These are phyloP conservation scores for Reinhardtius hippoglossoides DNA, from an alignment of 2,113 vertebrate genomes.

Conservation along the genomic window DNA sequence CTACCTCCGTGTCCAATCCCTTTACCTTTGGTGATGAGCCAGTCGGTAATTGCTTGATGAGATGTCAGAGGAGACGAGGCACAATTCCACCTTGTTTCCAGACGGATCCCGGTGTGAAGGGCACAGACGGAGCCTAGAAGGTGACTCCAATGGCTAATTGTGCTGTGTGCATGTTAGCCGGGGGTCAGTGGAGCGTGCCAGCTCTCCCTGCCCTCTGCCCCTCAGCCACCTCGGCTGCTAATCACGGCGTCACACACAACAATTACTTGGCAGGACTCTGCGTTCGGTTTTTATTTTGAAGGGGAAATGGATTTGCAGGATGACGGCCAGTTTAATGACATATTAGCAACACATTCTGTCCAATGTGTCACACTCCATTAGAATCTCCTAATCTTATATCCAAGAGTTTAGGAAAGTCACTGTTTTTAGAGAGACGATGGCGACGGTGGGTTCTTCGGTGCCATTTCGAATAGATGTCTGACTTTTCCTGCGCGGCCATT, in stretches of 20 bases:
- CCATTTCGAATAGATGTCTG: slow-evolving; percentile 73
- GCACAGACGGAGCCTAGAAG: slow-evolving; percentile 68
- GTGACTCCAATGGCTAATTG: slow-evolving; percentile 78
- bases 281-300: slow-evolving; percentile 27
- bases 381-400: too few relatives aligned
- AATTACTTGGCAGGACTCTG: slow-evolving; percentile 57
- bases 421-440: background rate
- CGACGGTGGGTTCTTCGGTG: slow-evolving; percentile 27
- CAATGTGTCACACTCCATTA: too few relatives aligned
- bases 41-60: slow-evolving; percentile 75
- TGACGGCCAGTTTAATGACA: slow-evolving; percentile 16
- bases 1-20: slow-evolving; percentile 59
- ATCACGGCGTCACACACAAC: slow-evolving; percentile 65
- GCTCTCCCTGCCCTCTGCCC: slow-evolving; percentile 64
- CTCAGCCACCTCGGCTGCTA: slow-evolving; percentile 33
- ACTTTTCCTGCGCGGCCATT: slow-evolving; percentile 67
- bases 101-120: slow-evolving; percentile 79
- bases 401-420: too few relatives aligned
- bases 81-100: slow-evolving; percentile 69
- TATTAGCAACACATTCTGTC: background rate
- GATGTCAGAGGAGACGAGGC: slow-evolving; percentile 50
- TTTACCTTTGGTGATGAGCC: slow-evolving; percentile 66
- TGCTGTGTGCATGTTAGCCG: slow-evolving; percentile 61
- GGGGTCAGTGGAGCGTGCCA: slow-evolving; percentile 59
- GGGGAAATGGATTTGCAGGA: slow-evolving; percentile 7